Percentiles rank a stretch among this genome's conserved stretches.
phyloP scores from a whole-genome alignment of 2,113 vertebrate genomes.

The Cynopterus brachyotis region DNA sequence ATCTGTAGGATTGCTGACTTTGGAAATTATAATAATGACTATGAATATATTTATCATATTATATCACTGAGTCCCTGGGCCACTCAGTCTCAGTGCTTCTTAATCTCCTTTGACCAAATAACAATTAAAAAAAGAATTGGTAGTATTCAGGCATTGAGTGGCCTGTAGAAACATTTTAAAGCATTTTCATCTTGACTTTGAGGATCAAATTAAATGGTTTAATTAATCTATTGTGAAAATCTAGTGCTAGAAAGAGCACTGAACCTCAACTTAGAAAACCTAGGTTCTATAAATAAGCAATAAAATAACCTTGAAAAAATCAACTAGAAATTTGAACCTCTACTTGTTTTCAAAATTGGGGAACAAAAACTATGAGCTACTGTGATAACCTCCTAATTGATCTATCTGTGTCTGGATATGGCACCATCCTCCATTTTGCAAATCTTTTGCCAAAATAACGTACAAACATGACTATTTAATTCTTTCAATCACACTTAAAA shows the following conservation, averaged over 20 bases:
- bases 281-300: background rate
- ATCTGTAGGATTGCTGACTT: background rate
- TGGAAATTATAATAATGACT: background rate
- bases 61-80: background rate
- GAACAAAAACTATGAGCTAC: background rate
- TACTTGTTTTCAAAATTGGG: background rate
- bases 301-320: background rate
- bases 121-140: constrained; percentile 17
- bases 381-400: background rate
- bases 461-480: background rate
- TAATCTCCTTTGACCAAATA: constrained; percentile 30
- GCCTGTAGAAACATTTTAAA: constrained; percentile 3
- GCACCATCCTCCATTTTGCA: background rate
- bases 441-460: background rate
- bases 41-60: background rate
- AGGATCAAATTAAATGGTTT: background rate
- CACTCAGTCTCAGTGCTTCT: background rate
- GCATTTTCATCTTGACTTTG: background rate
- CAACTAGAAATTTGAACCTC: background rate
- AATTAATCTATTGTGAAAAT: background rate
- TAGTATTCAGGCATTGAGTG: background rate
- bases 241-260: background rate
- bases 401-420: background rate
- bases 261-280: background rate
- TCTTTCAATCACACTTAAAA: background rate